Base-by-base conservation (phyloP, 2,888 invertebrate genomes). In the Euphydryas editha region DNA sequence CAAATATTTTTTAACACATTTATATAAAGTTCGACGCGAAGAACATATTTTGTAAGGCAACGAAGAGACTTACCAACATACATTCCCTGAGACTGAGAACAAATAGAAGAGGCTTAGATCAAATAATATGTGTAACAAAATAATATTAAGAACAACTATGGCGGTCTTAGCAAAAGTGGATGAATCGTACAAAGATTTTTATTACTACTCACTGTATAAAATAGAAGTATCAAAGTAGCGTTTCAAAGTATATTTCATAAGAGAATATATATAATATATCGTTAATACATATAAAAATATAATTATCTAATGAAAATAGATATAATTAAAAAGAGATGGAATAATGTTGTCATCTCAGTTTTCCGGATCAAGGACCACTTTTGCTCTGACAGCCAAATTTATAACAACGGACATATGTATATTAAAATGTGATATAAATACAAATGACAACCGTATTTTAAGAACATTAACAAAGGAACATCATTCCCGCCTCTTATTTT, bases 31-130 rank as follows among this genome's bases (percentile, higher is more conserved):
- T 85, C 82, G 83, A 83, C 75, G 82, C 78, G 85, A 84, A 78
- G 82, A 87, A 86, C 84, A 82, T 81, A 81, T 83, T 85, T 82
- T 84, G 85, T 92, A 91, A 92, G 92, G 90, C 86, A 92, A 92
- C 92, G 91, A 91, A 88, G 88, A 92, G 91, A 92, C 92, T 92
- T 85, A 88, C 86, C 89, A 90, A 87, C 90, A 85, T 82, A 90
- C 92, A 92, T 92, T 92, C 92, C 92, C 92, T 84, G 91, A 92
- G 92, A 92, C 92, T 92, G 92, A 90, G 78, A 82, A 51, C 49
- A 51, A 78, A 83, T 86, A 85, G 79, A 84, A 83, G 90, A 90
- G 89, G 91, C 89, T 89, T 85, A 88, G 82, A 86, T 83, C 87
- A 80, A 86, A 80, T 82, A 82, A 82, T 68, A 61, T 64, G 57